These are phyloP conservation scores for Anguilla rostrata DNA, from an alignment of 2,113 vertebrate genomes.

Conservation along the genomic window DNA sequence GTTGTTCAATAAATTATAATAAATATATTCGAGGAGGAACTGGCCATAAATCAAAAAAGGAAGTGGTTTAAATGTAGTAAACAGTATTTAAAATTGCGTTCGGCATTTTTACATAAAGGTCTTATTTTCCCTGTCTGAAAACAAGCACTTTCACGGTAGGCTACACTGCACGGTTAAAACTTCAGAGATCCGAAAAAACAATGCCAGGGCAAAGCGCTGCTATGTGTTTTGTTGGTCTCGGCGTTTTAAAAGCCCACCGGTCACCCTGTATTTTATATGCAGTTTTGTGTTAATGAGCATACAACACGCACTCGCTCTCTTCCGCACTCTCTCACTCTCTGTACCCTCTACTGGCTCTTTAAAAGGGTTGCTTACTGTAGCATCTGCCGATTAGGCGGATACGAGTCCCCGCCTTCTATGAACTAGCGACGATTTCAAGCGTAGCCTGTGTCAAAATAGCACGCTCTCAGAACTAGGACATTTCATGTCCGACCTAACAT, in stretches of 20 bases:
- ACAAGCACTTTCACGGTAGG: no score
- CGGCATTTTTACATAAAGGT: no score
- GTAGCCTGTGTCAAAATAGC: conserved; percentile 3
- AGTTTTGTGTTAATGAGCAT: background rate
- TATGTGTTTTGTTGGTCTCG: conserved; percentile 37
- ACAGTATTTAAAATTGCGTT: no score
- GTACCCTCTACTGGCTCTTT: conserved; percentile 47
- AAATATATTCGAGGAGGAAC: no score
- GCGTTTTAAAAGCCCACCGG: conserved; percentile 22
- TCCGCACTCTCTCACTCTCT: no score
- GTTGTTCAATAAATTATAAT: no score
- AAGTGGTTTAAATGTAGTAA: no score
- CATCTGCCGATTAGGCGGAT: conserved; percentile 49
- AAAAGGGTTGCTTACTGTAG: conserved; percentile 47
- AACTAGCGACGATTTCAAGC: background rate
- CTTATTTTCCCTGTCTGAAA: no score
- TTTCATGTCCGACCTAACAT: background rate
- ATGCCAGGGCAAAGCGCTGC: conserved; percentile 5
- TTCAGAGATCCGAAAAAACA: background rate
- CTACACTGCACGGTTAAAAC: no score
- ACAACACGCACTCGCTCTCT: no score
- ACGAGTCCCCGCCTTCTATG: conserved; percentile 27
- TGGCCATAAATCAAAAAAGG: no score
- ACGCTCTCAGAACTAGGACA: background rate
- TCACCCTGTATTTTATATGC: background rate